A percentile compares a stretch with the other conserved stretches of the same genome.
Conservation (phyloP, 2,797 vertebrate species). For the Rhodeus uyekii region DNA sequence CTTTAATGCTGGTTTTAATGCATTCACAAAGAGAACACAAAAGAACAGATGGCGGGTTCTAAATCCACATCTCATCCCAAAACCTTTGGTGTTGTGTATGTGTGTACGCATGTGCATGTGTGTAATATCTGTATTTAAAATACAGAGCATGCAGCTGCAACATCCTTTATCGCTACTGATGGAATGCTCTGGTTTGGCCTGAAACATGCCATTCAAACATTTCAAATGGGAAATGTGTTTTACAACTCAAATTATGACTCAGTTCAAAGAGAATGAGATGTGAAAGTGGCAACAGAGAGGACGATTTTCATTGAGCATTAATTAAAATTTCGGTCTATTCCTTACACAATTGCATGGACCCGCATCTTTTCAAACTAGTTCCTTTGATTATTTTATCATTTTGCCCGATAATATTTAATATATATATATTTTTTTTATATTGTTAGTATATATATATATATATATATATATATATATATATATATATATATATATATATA, state of each 20-base stretch:
- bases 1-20: slow-evolving; percentile 68
- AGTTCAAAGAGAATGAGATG: neutral
- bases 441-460: too few relatives aligned
- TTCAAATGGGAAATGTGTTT: slow-evolving; percentile 5
- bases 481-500: too few relatives aligned
- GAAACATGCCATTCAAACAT: neutral
- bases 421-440: too few relatives aligned
- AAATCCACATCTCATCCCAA: slow-evolving; percentile 38
- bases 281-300: neutral
- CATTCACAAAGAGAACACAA: slow-evolving; percentile 66
- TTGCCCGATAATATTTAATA: too few relatives aligned
- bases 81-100: slow-evolving; percentile 29
- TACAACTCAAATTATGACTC: neutral
- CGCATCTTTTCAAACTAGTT: neutral
- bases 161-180: slow-evolving; percentile 10
- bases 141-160: slow-evolving; percentile 19
- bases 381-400: too few relatives aligned
- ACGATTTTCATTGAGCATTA: neutral
- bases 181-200: slow-evolving; percentile 21
- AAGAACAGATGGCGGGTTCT: slow-evolving; percentile 71
- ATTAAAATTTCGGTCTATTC: neutral
- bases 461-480: too few relatives aligned
- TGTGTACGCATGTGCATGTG: neutral
- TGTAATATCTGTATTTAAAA: slow-evolving; percentile 30
- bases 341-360: neutral